Conservation (phyloP, 1,140 invertebrate genomes). For the Amphibalanus amphitrite region DNA sequence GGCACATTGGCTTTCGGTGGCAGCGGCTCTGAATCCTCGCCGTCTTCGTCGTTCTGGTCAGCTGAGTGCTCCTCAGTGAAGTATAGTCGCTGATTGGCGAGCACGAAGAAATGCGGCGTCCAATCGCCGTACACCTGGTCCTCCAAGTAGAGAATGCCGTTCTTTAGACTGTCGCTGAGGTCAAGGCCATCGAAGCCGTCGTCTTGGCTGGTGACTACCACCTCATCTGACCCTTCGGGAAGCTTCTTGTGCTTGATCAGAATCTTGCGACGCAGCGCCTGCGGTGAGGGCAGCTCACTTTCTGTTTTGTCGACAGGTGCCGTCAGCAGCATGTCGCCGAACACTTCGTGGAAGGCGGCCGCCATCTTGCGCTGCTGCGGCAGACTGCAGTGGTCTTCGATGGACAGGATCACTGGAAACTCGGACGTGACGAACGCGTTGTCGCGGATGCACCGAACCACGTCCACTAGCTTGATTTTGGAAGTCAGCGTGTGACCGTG, state of each 20-base stretch:
- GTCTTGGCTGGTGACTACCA: neutral
- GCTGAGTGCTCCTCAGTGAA: conserved; percentile 50
- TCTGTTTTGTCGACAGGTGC: conserved; percentile 68
- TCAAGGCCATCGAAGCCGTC: neutral
- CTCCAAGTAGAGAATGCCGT: conserved; percentile 76
- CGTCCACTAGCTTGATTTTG: conserved; percentile 90
- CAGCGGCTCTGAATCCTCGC: conserved; percentile 28
- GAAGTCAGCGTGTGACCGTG: conserved; percentile 95
- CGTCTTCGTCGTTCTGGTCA: conserved; percentile 34
- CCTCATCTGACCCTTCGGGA: conserved; percentile 65
- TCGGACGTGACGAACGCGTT: conserved; percentile 87
- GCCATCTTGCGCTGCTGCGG: conserved; percentile 95
- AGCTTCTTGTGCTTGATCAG: conserved; percentile 88
- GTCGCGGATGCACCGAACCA: conserved; percentile 85
- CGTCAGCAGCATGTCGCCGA: conserved; percentile 69
- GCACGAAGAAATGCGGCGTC: conserved; percentile 89
- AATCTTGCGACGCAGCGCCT: conserved; percentile 46
- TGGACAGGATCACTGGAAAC: conserved; percentile 92
- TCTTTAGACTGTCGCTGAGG: conserved; percentile 51
- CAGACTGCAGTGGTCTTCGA: conserved; percentile 94
- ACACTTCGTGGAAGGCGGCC: conserved; percentile 66
- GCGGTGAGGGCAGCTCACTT: conserved; percentile 66
- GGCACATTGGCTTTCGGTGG: conserved; percentile 17
- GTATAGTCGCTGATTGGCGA: conserved; percentile 71
- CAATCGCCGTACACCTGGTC: conserved; percentile 76